Evolutionary conservation across 2,888 invertebrate genomes (phyloP), one percentile per base, ranked within the genome.

Genomic region (Criorhina ranunculi): DNA sequence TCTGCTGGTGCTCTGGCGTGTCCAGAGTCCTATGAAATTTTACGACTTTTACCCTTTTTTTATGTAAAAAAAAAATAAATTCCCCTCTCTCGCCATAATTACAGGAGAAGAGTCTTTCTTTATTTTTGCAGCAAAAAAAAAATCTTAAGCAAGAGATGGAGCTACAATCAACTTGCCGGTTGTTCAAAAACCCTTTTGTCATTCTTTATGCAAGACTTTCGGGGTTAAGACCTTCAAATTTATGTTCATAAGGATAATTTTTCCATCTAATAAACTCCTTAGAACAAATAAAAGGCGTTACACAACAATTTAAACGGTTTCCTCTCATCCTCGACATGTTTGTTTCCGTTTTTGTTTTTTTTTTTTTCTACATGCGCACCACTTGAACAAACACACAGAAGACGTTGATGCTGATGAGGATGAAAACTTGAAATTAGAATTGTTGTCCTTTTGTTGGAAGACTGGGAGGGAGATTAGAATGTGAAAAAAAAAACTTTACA

Each of bases 221-320:
- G 24, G 35, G 55, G 15, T 53, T 59, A 70, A 53, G 42, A 60
- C 40, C 42, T 60, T 51, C 44, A 73, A 67, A 60, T 67, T 60
- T 55, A 49, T 69, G 60, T 51, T 62, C 69, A 51, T 69, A 46
- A 60, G 59, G 35, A 51, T 70, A 76, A 70, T 66, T 70, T 42
- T 62, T 69, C 55, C 69, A 62, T 81, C 57, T 69, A 75, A 75
- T 49, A 67, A 46, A 69, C 53, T 62, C 59, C 19, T 57, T 40
- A 31, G 33, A 57, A 24, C 33, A 72, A 72, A 78, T 46, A 55
- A 46, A 59, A 40, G 64, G 51, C 57, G 62, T 57, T 29, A 40
- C 15, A 59, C 66, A 67, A 73, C 59, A 37, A 79, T 66, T 72
- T 59, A 59, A 72, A 51, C 11, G 60, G 6, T 46, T 17, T 6